Evolutionary conservation across 2,797 vertebrate genomes (phyloP).

Genomic region (Pampus argenteus): DNA sequence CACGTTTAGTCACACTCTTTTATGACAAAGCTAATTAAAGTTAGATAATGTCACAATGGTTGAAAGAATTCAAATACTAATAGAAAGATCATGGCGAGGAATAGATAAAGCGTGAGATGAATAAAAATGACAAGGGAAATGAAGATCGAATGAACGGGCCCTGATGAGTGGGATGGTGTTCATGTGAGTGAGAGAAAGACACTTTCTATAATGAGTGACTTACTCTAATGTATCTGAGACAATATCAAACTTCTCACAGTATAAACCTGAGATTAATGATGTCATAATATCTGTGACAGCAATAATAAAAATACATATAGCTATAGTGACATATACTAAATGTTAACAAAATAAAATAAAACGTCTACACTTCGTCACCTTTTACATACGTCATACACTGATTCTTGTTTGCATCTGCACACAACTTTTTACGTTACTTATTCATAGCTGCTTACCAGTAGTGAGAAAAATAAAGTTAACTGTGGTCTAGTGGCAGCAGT

Average conservation of each 20-base stretch:
- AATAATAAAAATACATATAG: too few relatives aligned
- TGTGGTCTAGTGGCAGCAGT: too few relatives aligned
- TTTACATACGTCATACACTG: too few relatives aligned
- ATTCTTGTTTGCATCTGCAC: too few relatives aligned
- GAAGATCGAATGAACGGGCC: neutral
- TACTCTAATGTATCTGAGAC: conserved; percentile 5
- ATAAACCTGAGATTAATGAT: neutral
- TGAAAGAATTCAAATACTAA: conserved; percentile 22
- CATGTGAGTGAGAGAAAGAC: neutral
- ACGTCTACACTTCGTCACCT: too few relatives aligned
- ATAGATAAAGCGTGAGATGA: neutral
- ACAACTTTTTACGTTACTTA: too few relatives aligned
- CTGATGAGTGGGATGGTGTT: conserved; percentile 6
- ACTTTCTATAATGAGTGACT: neutral
- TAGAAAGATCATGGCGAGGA: neutral
- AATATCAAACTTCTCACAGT: conserved; percentile 15
- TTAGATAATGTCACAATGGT: neutral
- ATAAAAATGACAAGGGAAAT: conserved; percentile 20
- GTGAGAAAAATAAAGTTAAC: too few relatives aligned
- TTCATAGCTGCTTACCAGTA: too few relatives aligned
- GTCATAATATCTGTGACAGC: too few relatives aligned
- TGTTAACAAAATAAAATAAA: too few relatives aligned
- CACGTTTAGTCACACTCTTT: neutral
- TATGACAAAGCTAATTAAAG: conserved; percentile 19
- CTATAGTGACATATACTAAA: too few relatives aligned